phyloP scores from a whole-genome alignment of 2,797 vertebrate genomes.

The Sylvia borin region DNA sequence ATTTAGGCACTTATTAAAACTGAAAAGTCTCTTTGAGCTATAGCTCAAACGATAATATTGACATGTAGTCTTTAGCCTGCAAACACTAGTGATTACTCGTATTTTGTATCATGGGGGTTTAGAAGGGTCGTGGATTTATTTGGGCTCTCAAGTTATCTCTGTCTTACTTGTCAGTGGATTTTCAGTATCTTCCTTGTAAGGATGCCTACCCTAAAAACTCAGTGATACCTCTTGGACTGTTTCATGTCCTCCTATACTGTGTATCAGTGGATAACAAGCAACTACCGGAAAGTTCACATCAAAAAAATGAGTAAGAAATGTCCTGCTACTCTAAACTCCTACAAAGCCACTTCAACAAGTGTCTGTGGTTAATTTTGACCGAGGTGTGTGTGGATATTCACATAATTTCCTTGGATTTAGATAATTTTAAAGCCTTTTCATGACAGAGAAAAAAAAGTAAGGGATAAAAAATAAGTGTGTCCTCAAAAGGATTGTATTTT shows the following conservation, averaged over 20 bases:
- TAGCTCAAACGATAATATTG: background rate
- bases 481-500: background rate
- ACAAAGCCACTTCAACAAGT: background rate
- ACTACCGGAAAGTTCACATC: background rate
- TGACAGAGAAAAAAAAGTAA: background rate
- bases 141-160: background rate
- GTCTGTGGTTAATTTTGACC: background rate
- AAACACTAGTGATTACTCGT: background rate
- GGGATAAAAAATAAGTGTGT: background rate
- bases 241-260: fast-evolving
- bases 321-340: background rate
- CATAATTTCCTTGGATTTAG: background rate
- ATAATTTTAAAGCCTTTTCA: background rate
- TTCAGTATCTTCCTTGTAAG: background rate
- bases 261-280: background rate
- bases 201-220: background rate
- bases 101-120: background rate
- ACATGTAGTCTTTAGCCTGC: background rate
- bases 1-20: background rate
- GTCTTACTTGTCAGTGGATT: background rate
- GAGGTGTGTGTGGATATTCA: background rate
- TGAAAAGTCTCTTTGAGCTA: background rate
- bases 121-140: background rate
- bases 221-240: background rate
- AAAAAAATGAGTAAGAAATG: background rate